A percentile compares a stretch with the other conserved stretches of the same genome.
Evolutionary conservation across 2,888 invertebrate genomes (phyloP).

Genomic region (Parnassius mnemosyne): DNA sequence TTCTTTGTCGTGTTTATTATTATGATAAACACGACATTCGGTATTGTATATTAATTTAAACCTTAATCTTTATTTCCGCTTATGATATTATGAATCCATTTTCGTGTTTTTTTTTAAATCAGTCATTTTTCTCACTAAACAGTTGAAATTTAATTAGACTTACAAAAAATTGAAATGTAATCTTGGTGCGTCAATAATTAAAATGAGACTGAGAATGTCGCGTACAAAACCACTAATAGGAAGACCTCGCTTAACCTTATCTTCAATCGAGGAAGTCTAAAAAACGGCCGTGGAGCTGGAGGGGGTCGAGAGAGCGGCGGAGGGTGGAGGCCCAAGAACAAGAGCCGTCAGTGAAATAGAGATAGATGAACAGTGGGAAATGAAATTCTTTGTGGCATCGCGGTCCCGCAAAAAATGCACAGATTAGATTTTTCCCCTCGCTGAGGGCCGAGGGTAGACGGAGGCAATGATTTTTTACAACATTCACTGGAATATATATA

Average conservation of each 20-base stretch:
- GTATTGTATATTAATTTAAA: slow-evolving; percentile 65
- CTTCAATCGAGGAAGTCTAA: slow-evolving; percentile 78
- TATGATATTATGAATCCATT: slow-evolving; percentile 36
- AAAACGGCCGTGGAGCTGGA: slow-evolving; percentile 58
- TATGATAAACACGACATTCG: slow-evolving; percentile 67
- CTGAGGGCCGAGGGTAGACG: slow-evolving; percentile 66
- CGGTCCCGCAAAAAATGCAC: slow-evolving; percentile 82
- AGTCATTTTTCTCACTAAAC: background rate
- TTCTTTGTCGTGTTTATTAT: slow-evolving; percentile 69
- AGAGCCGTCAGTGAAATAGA: slow-evolving; percentile 81
- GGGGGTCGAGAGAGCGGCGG: slow-evolving; percentile 41
- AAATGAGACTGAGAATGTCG: slow-evolving; percentile 60
- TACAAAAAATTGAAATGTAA: slow-evolving; percentile 31
- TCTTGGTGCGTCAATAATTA: slow-evolving; percentile 59
- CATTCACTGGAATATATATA: slow-evolving; percentile 73
- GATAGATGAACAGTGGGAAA: slow-evolving; percentile 82
- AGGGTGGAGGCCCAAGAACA: slow-evolving; percentile 69
- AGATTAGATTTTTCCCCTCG: slow-evolving; percentile 81
- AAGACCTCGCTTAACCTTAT: slow-evolving; percentile 77
- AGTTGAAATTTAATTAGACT: slow-evolving; percentile 2
- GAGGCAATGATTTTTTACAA: slow-evolving; percentile 81
- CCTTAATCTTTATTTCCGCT: slow-evolving; percentile 57
- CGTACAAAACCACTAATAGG: slow-evolving; percentile 73
- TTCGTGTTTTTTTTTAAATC: slow-evolving; percentile 1
- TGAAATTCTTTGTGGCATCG: slow-evolving; percentile 82